Percentiles rank a stretch among this genome's conserved stretches.
phyloP scores from a whole-genome alignment of 2,797 vertebrate genomes.

The Chelidonichthys spinosus region DNA sequence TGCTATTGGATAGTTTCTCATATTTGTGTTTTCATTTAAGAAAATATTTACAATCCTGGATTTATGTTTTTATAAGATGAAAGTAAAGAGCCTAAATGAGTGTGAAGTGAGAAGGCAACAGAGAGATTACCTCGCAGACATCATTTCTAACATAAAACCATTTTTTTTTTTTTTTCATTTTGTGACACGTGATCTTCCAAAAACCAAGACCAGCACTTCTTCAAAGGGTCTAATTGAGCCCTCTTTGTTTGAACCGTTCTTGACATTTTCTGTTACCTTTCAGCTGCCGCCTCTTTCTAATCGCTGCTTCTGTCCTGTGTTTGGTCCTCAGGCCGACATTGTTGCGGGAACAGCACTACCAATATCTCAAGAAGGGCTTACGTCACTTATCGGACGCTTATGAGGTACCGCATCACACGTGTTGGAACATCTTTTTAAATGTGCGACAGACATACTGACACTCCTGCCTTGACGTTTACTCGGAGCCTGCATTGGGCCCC shows the following conservation, averaged over 20 bases:
- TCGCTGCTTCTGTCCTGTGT: conserved; percentile 1
- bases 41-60: background rate
- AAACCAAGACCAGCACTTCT: background rate
- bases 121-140: background rate
- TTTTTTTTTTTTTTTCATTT: background rate
- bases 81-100: background rate
- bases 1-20: background rate
- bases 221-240: background rate
- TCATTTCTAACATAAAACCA: background rate
- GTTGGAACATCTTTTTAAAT: too few relatives aligned
- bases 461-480: background rate
- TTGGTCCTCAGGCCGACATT: conserved; percentile 85
- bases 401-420: conserved; percentile 84
- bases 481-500: background rate
- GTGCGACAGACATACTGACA: background rate
- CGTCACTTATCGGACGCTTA: conserved; percentile 94
- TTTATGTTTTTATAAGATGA: background rate
- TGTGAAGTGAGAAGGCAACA: background rate
- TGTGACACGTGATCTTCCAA: background rate
- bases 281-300: conserved; percentile 1
- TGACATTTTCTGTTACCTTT: background rate
- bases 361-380: conserved; percentile 96
- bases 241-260: background rate
- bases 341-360: conserved; percentile 93
- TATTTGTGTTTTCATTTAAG: background rate